phyloP scores from a whole-genome alignment of 2,113 vertebrate genomes.

The Sporophila hypoxantha region DNA sequence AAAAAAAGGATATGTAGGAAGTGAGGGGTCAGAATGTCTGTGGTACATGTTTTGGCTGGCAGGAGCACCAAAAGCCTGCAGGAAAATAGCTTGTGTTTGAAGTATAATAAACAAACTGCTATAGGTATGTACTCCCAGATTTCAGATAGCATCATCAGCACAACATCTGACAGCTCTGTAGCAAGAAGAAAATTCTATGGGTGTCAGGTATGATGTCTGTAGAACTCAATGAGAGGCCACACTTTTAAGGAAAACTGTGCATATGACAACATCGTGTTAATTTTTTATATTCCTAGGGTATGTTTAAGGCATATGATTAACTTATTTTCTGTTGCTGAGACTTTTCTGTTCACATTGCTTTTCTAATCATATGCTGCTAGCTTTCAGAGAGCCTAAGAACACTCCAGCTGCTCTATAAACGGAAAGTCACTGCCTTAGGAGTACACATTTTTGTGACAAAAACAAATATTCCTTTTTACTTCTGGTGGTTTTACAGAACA shows the following conservation, averaged over 20 bases:
- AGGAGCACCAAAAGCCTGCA: background rate
- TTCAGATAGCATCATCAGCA: background rate
- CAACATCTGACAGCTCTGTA: background rate
- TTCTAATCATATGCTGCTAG: background rate
- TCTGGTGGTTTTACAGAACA: background rate
- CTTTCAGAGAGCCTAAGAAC: background rate
- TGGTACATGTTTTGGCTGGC: background rate
- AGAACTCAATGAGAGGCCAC: background rate
- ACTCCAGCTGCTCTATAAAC: background rate
- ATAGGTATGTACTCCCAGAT: background rate
- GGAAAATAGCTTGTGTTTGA: background rate
- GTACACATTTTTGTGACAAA: background rate
- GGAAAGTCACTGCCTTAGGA: background rate
- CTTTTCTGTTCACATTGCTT: background rate
- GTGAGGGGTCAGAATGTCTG: background rate
- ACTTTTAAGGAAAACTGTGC: background rate
- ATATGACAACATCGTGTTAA: background rate
- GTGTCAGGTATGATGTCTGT: rapidly evolving
- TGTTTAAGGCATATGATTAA: background rate
- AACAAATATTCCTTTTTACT: background rate
- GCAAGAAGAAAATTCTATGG: background rate
- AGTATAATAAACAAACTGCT: background rate
- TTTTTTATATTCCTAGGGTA: background rate
- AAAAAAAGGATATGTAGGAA: background rate
- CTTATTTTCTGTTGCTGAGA: background rate